Percentiles rank a stretch among this genome's conserved stretches.
Conservation (phyloP, 1,140 invertebrate species). For the Alviniconcha marisindica region DNA sequence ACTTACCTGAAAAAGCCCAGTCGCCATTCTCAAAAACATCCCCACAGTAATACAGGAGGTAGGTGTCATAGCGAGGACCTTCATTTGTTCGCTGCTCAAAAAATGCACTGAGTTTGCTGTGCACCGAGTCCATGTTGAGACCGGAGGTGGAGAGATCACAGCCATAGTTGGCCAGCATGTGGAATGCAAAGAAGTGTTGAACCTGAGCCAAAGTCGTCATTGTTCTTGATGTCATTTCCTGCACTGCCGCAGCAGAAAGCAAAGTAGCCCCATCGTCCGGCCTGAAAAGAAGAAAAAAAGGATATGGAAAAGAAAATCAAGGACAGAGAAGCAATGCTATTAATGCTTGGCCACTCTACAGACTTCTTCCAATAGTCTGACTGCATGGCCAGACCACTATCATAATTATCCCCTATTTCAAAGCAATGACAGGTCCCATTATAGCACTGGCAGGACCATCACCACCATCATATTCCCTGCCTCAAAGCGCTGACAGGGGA, state of each 20-base stretch:
- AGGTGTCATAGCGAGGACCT: constrained; percentile 73
- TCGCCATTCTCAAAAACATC: constrained; percentile 72
- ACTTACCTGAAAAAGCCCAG: constrained; percentile 70
- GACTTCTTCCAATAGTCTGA: no score
- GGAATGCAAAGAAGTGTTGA: constrained; percentile 69
- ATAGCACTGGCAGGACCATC: no score
- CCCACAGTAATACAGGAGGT: constrained; percentile 73
- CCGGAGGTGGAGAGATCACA: constrained; percentile 74
- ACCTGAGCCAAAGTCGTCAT: constrained; percentile 66
- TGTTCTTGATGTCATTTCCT: constrained; percentile 65
- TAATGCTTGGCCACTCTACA: no score
- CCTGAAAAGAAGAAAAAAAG: constrained; percentile 52
- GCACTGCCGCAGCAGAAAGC: constrained; percentile 57
- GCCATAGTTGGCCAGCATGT: constrained; percentile 73
- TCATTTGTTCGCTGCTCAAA: constrained; percentile 68
- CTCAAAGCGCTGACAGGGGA: no score
- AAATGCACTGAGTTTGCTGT: constrained; percentile 68
- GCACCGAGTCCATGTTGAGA: constrained; percentile 63
- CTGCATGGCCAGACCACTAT: no score
- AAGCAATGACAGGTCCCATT: no score
- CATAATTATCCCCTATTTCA: no score
- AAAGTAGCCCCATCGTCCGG: constrained; percentile 56
- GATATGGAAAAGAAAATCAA: neutral
- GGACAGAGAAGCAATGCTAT: neutral
- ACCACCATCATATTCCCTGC: no score